phyloP scores from a whole-genome alignment of 2,888 invertebrate species.

The Andrena bucephala region DNA sequence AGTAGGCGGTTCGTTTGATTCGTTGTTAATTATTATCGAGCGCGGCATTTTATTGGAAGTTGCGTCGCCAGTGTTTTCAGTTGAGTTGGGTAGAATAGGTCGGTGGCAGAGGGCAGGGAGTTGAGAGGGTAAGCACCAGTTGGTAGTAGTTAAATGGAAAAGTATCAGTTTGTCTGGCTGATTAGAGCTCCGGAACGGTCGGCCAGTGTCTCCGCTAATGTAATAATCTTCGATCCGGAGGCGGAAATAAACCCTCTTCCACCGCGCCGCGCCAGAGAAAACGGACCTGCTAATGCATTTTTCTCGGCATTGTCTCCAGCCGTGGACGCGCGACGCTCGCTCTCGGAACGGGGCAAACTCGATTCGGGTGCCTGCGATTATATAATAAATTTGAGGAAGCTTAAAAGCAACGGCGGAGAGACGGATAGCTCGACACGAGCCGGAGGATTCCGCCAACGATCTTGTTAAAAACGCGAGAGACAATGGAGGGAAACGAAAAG shows the following conservation, averaged over 20 bases:
- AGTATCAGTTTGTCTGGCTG: slow-evolving; percentile 47
- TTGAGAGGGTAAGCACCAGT: not conserved
- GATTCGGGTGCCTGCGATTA: slow-evolving; percentile 3
- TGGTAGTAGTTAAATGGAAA: slow-evolving; percentile 19
- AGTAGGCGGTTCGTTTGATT: not conserved
- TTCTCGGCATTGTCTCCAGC: slow-evolving; percentile 21
- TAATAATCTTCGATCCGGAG: slow-evolving; percentile 49
- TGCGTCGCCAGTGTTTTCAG: not conserved
- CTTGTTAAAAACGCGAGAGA: not conserved
- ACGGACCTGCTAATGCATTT: slow-evolving; percentile 25
- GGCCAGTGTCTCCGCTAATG: slow-evolving; percentile 29
- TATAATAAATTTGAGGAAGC: too few relatives aligned
- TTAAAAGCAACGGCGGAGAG: not conserved
- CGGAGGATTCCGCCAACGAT: not conserved
- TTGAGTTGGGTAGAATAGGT: not conserved
- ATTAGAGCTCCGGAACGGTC: slow-evolving; percentile 16
- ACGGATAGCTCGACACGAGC: not conserved
- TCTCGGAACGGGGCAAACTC: not conserved
- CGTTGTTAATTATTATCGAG: slow-evolving; percentile 4
- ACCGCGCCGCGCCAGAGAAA: slow-evolving; percentile 32
- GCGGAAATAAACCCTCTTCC: slow-evolving; percentile 35
- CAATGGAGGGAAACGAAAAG: not conserved
- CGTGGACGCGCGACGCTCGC: not conserved
- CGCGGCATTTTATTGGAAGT: not conserved
- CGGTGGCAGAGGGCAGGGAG: too few relatives aligned